Evolutionary conservation across 1,140 invertebrate genomes (phyloP).

Genomic region (Bombus confusus): DNA sequence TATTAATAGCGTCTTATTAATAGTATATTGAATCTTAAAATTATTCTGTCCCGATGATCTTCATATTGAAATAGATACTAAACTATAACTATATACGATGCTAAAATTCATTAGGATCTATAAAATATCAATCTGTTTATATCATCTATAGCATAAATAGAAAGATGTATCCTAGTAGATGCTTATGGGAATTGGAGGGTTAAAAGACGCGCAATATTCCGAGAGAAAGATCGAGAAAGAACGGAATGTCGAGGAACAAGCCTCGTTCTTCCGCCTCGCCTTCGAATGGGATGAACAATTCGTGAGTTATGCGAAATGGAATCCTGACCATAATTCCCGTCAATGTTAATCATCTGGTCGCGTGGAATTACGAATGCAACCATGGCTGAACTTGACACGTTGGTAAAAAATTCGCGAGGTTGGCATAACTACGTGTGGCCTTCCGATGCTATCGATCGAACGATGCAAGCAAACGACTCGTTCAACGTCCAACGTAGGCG

Average conservation of each 20-base stretch:
- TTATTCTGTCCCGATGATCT: no score
- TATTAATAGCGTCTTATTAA: no score
- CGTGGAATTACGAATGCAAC: neutral
- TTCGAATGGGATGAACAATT: conserved; percentile 5
- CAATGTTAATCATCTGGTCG: conserved; percentile 3
- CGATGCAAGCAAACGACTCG: conserved; percentile 9
- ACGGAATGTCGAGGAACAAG: neutral
- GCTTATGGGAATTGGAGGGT: neutral
- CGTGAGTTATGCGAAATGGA: conserved; percentile 12
- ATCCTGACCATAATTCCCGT: neutral
- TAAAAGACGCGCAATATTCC: no score
- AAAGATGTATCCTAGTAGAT: no score
- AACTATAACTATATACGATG: no score
- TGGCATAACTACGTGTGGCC: conserved; percentile 17
- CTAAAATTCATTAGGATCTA: no score
- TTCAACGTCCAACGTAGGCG: conserved; percentile 2
- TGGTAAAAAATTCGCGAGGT: neutral
- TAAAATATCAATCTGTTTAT: no score
- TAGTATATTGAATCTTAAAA: no score
- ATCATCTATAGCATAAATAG: no score
- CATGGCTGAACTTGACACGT: conserved; percentile 27
- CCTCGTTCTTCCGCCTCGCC: neutral
- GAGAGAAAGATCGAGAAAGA: neutral
- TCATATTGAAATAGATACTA: no score
- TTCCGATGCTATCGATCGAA: conserved; percentile 26